Evolutionary conservation across 2,113 vertebrate genomes (phyloP).

Genomic region (Protobothrops flavoviridis): DNA sequence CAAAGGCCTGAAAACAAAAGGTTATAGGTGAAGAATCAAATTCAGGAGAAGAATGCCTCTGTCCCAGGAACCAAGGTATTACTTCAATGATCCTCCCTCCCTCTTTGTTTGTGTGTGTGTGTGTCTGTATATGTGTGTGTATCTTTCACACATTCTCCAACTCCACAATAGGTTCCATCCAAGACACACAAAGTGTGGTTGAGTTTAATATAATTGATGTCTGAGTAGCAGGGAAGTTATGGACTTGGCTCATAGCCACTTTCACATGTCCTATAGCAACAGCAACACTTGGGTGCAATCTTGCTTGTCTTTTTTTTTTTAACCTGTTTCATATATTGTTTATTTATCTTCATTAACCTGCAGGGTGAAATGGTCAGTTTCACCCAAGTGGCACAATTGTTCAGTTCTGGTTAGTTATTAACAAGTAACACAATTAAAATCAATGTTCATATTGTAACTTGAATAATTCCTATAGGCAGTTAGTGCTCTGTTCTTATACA

Average conservation of each 20-base stretch:
- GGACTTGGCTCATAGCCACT: background rate
- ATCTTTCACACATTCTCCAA: background rate
- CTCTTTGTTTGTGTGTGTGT: no score
- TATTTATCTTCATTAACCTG: accelerated
- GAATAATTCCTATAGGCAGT: background rate
- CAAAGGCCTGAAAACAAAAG: background rate
- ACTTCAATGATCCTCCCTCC: background rate
- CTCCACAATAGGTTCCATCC: no score
- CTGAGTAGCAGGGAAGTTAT: background rate
- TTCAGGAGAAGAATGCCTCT: background rate
- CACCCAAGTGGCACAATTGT: conserved; percentile 15
- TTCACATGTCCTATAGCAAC: background rate
- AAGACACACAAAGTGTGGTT: background rate
- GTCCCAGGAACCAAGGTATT: background rate
- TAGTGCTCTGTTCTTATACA: background rate
- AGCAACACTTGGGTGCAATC: accelerated
- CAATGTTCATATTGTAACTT: conserved; percentile 28
- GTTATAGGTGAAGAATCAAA: background rate
- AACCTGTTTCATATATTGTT: conserved; percentile 2
- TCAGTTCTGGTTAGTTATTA: conserved; percentile 38
- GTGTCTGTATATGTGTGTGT: background rate
- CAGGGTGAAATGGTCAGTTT: conserved; percentile 28
- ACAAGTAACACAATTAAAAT: conserved; percentile 59
- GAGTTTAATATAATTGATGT: accelerated
- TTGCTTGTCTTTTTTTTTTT: background rate